Base-by-base conservation (phyloP, 2,888 invertebrate species). In the Temnothorax ravouxi region DNA sequence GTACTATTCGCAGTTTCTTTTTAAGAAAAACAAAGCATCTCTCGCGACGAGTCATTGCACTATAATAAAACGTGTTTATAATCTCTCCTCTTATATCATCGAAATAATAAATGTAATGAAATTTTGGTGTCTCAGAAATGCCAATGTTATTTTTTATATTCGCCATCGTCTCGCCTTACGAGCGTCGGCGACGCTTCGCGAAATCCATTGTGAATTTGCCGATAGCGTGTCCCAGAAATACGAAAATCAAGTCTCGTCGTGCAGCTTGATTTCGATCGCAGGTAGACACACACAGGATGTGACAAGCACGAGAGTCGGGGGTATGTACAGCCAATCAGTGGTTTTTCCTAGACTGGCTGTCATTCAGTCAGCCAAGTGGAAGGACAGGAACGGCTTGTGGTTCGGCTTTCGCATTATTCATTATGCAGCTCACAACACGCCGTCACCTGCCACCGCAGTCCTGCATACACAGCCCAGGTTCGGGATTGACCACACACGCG, bases 361-460 rank as follows among this genome's bases (percentile, higher is more conserved):
- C 94, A 94, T 93, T 93, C 94, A 94, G 94, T 94, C 94, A 93
- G 91, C 92, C 91, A 89, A 92, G 91, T 90, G 91, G 92, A 94
- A 93, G 92, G 93, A 93, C 94, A 93, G 93, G 91, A 92, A 93
- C 92, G 91, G 93, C 93, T 93, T 93, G 94, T 91, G 94, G 94
- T 94, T 94, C 93, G 89, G 91, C 94, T 93, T 93, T 91, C 90
- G 91, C 93, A 92, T 94, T 94, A 94, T 94, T 94, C 93, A 94
- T 94, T 94, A 94, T 94, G 94, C 93, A 94, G 91, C 92, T 93
- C 92, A 91, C 93, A 94, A 94, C 94, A 94, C 91, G 91, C 94
- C 93, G 94, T 93, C 94, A 93, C 93, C 93, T 93, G 92, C 92
- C 91, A 87, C 89, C 88, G 87, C 88, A 91, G 88, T 88, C 86